These are phyloP conservation scores for Harpagoxenus sublaevis DNA, from an alignment of 2,888 invertebrate genomes.

Conservation along the genomic window DNA sequence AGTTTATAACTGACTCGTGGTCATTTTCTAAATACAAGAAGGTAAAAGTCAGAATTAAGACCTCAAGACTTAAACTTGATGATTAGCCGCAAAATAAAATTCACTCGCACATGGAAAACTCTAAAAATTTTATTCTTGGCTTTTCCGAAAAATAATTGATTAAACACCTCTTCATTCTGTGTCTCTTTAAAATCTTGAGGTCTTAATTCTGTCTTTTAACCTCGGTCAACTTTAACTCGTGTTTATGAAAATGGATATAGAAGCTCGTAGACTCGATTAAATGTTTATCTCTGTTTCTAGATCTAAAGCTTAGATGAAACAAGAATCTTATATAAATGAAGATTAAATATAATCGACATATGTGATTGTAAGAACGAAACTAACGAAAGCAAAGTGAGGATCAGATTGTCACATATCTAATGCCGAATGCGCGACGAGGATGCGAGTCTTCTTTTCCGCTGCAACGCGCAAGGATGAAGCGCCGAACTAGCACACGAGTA, in stretches of 20 bases:
- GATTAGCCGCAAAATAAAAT: neutral
- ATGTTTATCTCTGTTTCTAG: conserved; percentile 9
- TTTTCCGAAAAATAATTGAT: neutral
- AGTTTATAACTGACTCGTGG: neutral
- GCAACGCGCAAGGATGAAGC: conserved; percentile 47
- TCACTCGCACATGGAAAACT: neutral
- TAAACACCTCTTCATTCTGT: neutral
- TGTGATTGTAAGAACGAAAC: neutral
- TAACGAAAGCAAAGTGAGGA: neutral
- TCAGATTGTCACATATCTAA: neutral
- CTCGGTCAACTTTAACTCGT: neutral
- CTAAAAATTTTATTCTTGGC: neutral
- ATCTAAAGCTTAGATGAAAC: neutral
- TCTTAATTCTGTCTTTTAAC: neutral
- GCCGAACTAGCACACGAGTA: conserved; percentile 56
- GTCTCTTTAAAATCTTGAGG: neutral
- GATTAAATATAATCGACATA: neutral
- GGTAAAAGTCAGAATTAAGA: neutral
- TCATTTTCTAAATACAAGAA: neutral
- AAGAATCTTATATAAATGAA: neutral
- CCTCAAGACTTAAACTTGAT: neutral
- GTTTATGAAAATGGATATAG: conserved; percentile 8
- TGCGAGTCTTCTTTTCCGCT: conserved; percentile 58
- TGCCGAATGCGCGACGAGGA: neutral
- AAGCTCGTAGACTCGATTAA: neutral